These are phyloP conservation scores for Daubentonia madagascariensis DNA, from an alignment of 2,113 vertebrate species.

Conservation along the genomic window DNA sequence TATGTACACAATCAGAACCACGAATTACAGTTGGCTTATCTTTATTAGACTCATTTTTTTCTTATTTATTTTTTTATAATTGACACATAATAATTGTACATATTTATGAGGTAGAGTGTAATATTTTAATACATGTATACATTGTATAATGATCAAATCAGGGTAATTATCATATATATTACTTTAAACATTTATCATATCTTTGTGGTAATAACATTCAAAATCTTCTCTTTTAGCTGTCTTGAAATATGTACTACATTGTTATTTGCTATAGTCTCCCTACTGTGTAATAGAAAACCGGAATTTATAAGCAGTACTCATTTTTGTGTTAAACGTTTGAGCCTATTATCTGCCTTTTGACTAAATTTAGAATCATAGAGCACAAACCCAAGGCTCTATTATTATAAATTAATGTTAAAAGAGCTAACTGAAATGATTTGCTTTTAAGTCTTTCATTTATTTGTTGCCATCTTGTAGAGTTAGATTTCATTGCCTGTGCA, in stretches of 20 bases:
- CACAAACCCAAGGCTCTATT: neutral
- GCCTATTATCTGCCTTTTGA: neutral
- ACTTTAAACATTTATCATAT: neutral
- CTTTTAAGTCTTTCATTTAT: neutral
- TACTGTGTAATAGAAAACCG: neutral
- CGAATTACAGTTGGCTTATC: neutral
- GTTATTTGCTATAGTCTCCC: neutral
- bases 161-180: neutral
- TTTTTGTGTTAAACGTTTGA: neutral
- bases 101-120: neutral
- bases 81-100: neutral
- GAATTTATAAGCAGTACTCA: neutral
- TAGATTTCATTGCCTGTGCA: neutral
- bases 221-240: neutral
- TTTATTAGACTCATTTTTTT: neutral
- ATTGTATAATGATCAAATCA: neutral
- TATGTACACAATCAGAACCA: neutral
- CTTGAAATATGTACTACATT: neutral
- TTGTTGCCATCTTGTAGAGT: neutral
- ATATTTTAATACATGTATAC: neutral
- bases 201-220: neutral
- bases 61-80: neutral
- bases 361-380: neutral
- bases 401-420: neutral
- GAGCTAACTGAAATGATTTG: neutral